Base-by-base conservation (phyloP, 2,113 vertebrate genomes). In the Symphodus melops region DNA sequence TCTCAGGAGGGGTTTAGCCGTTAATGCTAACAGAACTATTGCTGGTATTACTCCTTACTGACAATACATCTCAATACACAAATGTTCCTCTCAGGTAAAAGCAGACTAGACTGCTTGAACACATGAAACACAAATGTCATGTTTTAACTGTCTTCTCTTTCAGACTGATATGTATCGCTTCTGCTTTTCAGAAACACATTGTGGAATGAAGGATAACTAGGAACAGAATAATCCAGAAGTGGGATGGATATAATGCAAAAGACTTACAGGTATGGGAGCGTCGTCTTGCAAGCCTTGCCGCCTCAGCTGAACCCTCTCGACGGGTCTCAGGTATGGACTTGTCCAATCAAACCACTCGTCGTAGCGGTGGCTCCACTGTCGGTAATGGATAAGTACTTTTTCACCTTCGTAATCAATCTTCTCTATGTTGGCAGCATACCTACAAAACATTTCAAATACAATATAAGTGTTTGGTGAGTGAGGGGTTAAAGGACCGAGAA, bases 271-370 rank as follows among this genome's bases (percentile, higher is more conserved):
- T 81, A 91, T 87, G 14, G 92, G 88, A 68, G 93, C 89, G n/a
- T 96, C 95, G 54, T 95, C 96, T 23, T 95, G 94, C 53, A 97
- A 91, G 55, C 98, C 96, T 90, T 98, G 96, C 68, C 96, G 95
- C 60, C 98, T 95, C 79, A 99, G 93, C 83, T 97, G 96, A 84
- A 99, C 95, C 87, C 98, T 96, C 90, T 99, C 97, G 92, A 99
- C 91, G 0, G 98, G 97, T 62, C 98, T 95, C 71, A 99, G 93
- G 77, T 98, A 99, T 33, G 97, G 96, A 88, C 98, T 99, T 72
- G 96, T 96, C 97, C 98, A 99, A 67, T 97, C 98, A 87, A 99
- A 99, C 98, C 98, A 99, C 84, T 99, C 98, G 82, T 99, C 98
- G 0, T 99, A 99, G 74, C 98, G 96, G 82, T 99, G 98, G 89